Conservation (phyloP, 2,113 vertebrate species). For the Peromyscus maniculatus region DNA sequence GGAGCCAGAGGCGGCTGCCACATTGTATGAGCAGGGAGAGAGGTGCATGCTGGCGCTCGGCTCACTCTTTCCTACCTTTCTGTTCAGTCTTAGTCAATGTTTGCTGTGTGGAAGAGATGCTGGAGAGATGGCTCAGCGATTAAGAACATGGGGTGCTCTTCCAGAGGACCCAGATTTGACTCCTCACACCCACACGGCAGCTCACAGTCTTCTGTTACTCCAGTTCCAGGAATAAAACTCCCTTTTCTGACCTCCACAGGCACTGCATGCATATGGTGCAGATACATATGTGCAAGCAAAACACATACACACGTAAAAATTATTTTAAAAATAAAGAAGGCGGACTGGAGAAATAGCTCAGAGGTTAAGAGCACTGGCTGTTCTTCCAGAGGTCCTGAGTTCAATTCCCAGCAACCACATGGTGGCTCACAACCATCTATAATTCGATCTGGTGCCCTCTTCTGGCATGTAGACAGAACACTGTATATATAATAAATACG, state of each 20-base stretch:
- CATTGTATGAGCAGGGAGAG: not conserved
- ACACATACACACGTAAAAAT: not conserved
- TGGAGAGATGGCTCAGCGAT: not conserved
- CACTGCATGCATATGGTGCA: not conserved
- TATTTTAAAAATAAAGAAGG: not conserved
- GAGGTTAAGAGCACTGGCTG: too few species aligned
- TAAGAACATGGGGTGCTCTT: not conserved
- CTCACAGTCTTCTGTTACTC: not conserved
- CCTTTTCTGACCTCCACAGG: not conserved
- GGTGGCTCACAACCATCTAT: too few species aligned
- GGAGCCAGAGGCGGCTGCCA: fast-evolving
- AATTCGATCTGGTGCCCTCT: too few species aligned
- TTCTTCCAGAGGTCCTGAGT: too few species aligned
- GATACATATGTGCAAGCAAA: not conserved
- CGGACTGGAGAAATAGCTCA: too few species aligned
- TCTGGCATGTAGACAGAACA: too few species aligned
- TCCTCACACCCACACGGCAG: not conserved
- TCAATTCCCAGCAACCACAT: too few species aligned
- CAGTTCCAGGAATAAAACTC: not conserved
- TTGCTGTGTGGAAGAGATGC: not conserved
- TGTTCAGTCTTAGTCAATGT: not conserved
- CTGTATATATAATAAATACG: too few species aligned
- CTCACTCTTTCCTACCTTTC: not conserved
- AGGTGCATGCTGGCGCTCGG: too few species aligned
- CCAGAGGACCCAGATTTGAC: not conserved